Conservation (phyloP, 2,888 invertebrate species). For the Lasioglossum zephyrum region DNA sequence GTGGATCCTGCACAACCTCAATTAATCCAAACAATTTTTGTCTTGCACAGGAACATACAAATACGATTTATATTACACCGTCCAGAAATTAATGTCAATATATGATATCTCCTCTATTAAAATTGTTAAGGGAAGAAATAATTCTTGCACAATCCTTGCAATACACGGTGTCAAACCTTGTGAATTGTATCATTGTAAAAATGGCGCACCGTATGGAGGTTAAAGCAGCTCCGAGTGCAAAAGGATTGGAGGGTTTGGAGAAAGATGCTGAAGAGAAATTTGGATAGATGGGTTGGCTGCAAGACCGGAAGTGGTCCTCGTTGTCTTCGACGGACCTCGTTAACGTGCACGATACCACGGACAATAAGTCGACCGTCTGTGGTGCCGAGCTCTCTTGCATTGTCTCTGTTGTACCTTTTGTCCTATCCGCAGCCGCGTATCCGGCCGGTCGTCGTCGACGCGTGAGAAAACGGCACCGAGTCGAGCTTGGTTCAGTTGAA, state of each 20-base stretch:
- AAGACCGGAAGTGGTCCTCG: slow-evolving; percentile 63
- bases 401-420: slow-evolving; percentile 55
- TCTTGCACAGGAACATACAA: no score
- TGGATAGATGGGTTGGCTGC: background rate
- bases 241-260: background rate
- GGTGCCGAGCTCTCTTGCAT: slow-evolving; percentile 36
- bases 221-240: no score
- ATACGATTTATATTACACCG: no score
- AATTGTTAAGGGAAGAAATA: no score
- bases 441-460: slow-evolving; percentile 58
- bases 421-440: slow-evolving; percentile 55
- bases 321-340: slow-evolving; percentile 65
- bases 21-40: no score
- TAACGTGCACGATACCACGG: slow-evolving; percentile 59
- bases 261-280: background rate
- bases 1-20: no score
- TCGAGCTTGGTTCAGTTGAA: background rate
- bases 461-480: slow-evolving; percentile 63
- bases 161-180: no score
- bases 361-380: slow-evolving; percentile 62
- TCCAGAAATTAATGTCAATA: no score
- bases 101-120: no score
- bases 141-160: no score
- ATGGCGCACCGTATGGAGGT: no score
- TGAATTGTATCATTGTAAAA: background rate